These are phyloP conservation scores for Melierax canorus DNA, from an alignment of 2,113 vertebrate species.

Conservation along the genomic window DNA sequence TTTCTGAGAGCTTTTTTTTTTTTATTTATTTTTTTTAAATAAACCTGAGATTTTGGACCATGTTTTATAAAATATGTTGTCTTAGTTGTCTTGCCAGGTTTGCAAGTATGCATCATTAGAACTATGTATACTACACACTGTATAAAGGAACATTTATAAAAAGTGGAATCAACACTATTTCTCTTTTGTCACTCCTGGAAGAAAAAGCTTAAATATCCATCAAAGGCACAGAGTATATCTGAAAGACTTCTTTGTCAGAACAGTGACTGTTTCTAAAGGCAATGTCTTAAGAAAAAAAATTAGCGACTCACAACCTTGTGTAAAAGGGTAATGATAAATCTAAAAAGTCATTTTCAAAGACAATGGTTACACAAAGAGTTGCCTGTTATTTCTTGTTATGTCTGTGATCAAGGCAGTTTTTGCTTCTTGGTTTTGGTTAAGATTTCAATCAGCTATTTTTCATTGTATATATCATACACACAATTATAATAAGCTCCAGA, in stretches of 20 bases:
- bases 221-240: not conserved
- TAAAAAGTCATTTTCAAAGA: not conserved
- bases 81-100: not conserved
- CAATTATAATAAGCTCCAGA: slow-evolving; percentile 62
- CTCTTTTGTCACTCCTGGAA: not conserved
- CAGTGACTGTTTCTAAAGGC: not conserved
- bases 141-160: not conserved
- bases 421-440: slow-evolving; percentile 34
- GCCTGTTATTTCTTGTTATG: not conserved
- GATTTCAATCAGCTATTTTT: slow-evolving; percentile 42
- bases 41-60: not conserved
- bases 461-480: slow-evolving; percentile 10
- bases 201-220: not conserved
- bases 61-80: not conserved
- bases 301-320: not conserved
- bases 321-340: not conserved
- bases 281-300: not conserved
- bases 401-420: slow-evolving; percentile 41
- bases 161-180: not conserved
- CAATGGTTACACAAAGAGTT: not conserved
- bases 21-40: not conserved
- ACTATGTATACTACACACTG: not conserved
- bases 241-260: slow-evolving; percentile 25
- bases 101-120: not conserved
- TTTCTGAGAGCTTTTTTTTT: not conserved